Evolutionary conservation across 2,797 vertebrate genomes (phyloP).

Genomic region (Alca torda): DNA sequence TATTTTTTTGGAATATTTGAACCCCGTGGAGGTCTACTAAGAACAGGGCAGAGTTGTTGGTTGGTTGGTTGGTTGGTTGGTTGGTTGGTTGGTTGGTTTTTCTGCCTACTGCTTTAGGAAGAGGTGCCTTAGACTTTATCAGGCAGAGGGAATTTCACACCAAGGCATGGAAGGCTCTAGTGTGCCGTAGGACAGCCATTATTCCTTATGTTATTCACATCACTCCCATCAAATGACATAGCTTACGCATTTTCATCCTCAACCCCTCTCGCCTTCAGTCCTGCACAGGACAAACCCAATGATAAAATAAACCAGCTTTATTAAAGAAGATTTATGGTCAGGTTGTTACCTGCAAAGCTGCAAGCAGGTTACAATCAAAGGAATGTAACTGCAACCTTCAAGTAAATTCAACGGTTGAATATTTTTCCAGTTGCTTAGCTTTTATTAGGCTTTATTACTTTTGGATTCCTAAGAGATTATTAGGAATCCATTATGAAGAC

Average conservation of each 20-base stretch:
- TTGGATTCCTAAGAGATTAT: neutral
- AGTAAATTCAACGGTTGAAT: neutral
- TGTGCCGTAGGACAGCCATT: neutral
- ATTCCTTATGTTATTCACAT: neutral
- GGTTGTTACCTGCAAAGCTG: neutral
- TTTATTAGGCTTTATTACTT: constrained; percentile 6
- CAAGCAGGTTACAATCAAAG: neutral
- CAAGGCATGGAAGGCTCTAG: neutral
- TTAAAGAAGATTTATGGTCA: neutral
- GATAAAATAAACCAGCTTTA: neutral
- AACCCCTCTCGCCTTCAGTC: neutral
- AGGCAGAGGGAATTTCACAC: neutral
- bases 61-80: neutral
- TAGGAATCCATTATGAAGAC: neutral
- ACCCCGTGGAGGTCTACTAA: neutral
- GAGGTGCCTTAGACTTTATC: neutral
- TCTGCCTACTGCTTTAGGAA: neutral
- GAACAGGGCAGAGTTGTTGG: neutral
- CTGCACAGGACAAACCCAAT: neutral
- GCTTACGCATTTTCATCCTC: neutral
- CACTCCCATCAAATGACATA: neutral
- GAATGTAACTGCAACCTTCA: neutral
- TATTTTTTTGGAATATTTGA: neutral
- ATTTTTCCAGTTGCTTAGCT: constrained; percentile 5
- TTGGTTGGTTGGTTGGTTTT: neutral